phyloP scores from a whole-genome alignment of 2,888 invertebrate genomes.

The Cheilosia urbana region DNA sequence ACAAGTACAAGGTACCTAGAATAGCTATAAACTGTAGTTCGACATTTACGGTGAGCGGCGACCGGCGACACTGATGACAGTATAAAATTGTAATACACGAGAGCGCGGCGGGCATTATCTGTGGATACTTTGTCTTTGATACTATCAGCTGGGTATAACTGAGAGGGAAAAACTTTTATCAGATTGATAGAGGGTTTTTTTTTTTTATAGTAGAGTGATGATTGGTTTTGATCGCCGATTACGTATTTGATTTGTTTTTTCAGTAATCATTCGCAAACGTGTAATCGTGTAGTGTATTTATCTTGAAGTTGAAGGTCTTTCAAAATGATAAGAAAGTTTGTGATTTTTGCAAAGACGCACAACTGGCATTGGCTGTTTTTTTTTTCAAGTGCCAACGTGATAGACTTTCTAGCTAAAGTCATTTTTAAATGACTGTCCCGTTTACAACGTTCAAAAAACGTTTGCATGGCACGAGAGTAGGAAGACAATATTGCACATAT shows the following conservation, averaged over 20 bases:
- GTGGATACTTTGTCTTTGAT: slow-evolving; percentile 46
- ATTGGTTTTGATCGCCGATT: neutral
- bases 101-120: slow-evolving; percentile 39
- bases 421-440: too few relatives aligned
- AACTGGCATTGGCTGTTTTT: too few relatives aligned
- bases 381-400: neutral
- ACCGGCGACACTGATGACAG: slow-evolving; percentile 25
- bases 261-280: too few relatives aligned
- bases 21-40: slow-evolving; percentile 40
- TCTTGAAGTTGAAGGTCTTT: slow-evolving; percentile 8
- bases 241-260: neutral
- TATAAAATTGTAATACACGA: slow-evolving; percentile 14
- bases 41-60: slow-evolving; percentile 25
- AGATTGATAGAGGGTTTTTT: neutral
- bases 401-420: too few relatives aligned
- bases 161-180: slow-evolving; percentile 23
- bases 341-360: neutral
- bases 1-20: neutral
- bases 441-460: too few relatives aligned
- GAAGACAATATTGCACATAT: neutral
- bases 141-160: slow-evolving; percentile 13
- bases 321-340: slow-evolving; percentile 20
- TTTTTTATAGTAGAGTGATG: neutral
- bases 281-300: neutral
- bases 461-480: neutral